These are phyloP conservation scores for Nanger granti DNA, from an alignment of 2,113 vertebrate genomes.

Conservation along the genomic window DNA sequence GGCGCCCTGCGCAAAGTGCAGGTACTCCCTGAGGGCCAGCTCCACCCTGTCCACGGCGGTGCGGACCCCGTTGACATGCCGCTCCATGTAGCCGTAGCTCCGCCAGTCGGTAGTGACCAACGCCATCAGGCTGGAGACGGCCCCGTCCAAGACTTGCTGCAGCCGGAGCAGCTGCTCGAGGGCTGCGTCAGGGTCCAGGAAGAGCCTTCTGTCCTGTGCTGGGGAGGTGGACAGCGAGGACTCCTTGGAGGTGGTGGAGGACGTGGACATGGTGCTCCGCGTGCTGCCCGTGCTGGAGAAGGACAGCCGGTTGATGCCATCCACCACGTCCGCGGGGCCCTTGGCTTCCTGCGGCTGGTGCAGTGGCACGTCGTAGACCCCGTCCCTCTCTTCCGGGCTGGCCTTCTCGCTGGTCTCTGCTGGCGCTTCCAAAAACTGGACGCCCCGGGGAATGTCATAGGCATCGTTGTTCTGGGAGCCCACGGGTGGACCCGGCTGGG, in stretches of 20 bases:
- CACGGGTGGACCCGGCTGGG: conserved; percentile 69
- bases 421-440: conserved; percentile 76
- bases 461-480: conserved; percentile 81
- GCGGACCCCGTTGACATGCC: conserved; percentile 87
- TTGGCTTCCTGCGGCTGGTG: conserved; percentile 77
- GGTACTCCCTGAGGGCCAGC: conserved; percentile 81
- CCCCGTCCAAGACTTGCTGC: conserved; percentile 84
- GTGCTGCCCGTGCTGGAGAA: conserved; percentile 96
- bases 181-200: conserved; percentile 87
- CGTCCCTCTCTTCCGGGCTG: conserved; percentile 74
- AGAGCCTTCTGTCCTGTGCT: conserved; percentile 78
- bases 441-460: conserved; percentile 89
- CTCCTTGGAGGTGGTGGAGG: conserved; percentile 88
- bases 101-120: conserved; percentile 87
- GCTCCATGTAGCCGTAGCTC: conserved; percentile 88
- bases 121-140: conserved; percentile 80
- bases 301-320: conserved; percentile 92
- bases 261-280: conserved; percentile 95
- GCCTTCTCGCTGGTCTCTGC: conserved; percentile 68
- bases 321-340: conserved; percentile 82
- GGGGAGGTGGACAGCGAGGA: conserved; percentile 83
- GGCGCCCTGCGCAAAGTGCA: conserved; percentile 86
- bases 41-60: conserved; percentile 85
- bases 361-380: conserved; percentile 89
- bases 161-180: conserved; percentile 85